Evolutionary conservation across 2,797 vertebrate genomes (phyloP).

Genomic region (Crocidura indochinensis): DNA sequence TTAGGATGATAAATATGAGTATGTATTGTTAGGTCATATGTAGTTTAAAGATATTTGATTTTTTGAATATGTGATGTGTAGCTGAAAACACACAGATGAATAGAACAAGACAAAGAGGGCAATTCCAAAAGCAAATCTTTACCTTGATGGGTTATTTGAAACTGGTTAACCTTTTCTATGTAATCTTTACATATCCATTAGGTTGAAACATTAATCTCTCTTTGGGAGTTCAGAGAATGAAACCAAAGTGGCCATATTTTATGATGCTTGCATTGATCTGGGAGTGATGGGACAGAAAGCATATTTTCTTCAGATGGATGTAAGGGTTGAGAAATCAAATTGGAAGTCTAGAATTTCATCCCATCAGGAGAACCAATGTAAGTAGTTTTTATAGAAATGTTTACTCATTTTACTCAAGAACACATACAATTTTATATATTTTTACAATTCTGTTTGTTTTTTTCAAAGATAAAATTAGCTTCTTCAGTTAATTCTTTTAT

Average conservation of each 20-base stretch:
- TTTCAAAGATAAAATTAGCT: background rate
- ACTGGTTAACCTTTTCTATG: constrained; percentile 43
- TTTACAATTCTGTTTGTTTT: background rate
- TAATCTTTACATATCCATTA: constrained; percentile 67
- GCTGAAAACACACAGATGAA: background rate
- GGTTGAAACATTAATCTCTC: constrained; percentile 71
- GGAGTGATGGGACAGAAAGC: constrained; percentile 10
- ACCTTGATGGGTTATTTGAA: constrained; percentile 42
- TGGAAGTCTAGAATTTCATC: background rate
- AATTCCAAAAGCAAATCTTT: constrained; percentile 19
- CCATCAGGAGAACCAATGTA: background rate
- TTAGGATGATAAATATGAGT: background rate
- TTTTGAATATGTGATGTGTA: background rate
- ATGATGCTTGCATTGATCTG: constrained; percentile 56
- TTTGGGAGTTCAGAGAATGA: constrained; percentile 61
- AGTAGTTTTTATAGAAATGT: background rate
- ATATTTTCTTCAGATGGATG: constrained; percentile 32
- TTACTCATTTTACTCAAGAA: background rate
- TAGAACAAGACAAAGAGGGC: background rate
- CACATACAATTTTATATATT: background rate
- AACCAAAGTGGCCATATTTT: constrained; percentile 60
- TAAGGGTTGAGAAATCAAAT: constrained; percentile 2
- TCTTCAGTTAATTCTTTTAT: constrained; percentile 44
- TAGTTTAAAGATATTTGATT: background rate
- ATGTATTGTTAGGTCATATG: background rate